Evolutionary conservation across 1,140 invertebrate species (phyloP), one percentile per base, ranked within the genome.

Genomic region (Ceratoteleas bidentatus): DNA sequence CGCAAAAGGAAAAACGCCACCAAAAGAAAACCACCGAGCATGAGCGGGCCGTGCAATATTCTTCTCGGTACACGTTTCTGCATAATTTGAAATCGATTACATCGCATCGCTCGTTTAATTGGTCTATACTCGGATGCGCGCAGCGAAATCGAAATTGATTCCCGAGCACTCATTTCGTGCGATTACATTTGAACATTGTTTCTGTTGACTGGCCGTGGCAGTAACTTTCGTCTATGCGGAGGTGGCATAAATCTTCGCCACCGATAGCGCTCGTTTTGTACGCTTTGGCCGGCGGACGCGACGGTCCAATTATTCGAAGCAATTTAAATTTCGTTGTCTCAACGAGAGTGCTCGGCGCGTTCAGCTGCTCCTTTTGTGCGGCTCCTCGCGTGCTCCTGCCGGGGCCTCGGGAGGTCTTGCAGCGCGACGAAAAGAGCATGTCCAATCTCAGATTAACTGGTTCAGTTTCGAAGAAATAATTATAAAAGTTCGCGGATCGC

Each of bases 401-500:
- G 60, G 61, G 50, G 66, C 73, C 66, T 70, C 72, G 72, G 68
- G 73, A 68, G 68, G 64, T 75, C 68, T 77, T 50, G 80, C 69
- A 78, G 52, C 65, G 75, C 81, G 81, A 76, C 81, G 76, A 84
- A 84, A 84, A 80, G 76, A 70, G 57, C 75, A 79, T 79, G 79
- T 80, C 74, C 77, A 78, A 79, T 81, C 70, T 77, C 83, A 75
- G 74, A 84, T 84, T 81, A 84, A 81, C 83, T 75, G 75, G 73
- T 81, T 72, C 81, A 83, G 73, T 82, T 85, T 80, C 81, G 81
- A 78, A 81, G 81, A 83, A 85, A 85, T 83, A 83, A 85, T 85
- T 85, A 85, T 85, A 85, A 85, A 85, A 85, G 84, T 85, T 83
- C 81, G 81, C 81, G 81, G 81, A 85, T 85, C 77, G 84, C 84